phyloP scores from a whole-genome alignment of 2,797 vertebrate species.

The Melanotaenia nigrans region DNA sequence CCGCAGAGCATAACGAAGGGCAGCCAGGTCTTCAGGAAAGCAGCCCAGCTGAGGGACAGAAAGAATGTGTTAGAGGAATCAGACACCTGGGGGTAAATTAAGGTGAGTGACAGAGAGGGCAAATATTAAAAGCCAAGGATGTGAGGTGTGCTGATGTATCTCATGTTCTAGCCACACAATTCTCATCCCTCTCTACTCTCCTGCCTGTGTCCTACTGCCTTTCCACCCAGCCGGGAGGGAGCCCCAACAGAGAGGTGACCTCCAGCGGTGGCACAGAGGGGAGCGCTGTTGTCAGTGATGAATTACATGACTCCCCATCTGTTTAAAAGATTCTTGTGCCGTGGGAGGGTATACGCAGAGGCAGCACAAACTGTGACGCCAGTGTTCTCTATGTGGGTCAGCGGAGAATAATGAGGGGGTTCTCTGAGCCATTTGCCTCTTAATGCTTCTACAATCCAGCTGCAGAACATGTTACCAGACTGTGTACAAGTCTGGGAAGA shows the following conservation, averaged over 20 bases:
- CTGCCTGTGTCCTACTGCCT: slow-evolving; percentile 53
- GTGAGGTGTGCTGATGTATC: slow-evolving; percentile 23
- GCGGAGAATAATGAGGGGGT: slow-evolving; percentile 69
- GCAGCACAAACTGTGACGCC: slow-evolving; percentile 65
- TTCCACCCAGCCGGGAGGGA: slow-evolving; percentile 47
- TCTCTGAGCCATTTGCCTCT: slow-evolving; percentile 61
- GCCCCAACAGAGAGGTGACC: slow-evolving; percentile 69
- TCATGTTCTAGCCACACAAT: slow-evolving; percentile 17
- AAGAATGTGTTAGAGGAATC: slow-evolving; percentile 45
- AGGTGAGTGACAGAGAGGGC: slow-evolving; percentile 8
- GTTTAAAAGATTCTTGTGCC: slow-evolving; percentile 61
- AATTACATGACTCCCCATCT: slow-evolving; percentile 63
- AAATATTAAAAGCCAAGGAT: slow-evolving; percentile 54
- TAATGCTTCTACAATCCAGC: slow-evolving; percentile 24
- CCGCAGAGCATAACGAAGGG: slow-evolving; percentile 91
- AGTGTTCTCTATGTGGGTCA: slow-evolving; percentile 75
- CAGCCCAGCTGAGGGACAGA: slow-evolving; percentile 84
- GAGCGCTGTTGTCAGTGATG: slow-evolving; percentile 71
- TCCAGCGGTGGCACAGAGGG: slow-evolving; percentile 59
- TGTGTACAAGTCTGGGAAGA: slow-evolving; percentile 11
- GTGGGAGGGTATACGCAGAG: slow-evolving; percentile 52
- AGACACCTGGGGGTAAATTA: slow-evolving; percentile 29
- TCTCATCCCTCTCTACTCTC: slow-evolving; percentile 8
- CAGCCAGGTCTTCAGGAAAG: slow-evolving; percentile 96
- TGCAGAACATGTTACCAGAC: slow-evolving; percentile 23